Percentiles rank a stretch among this genome's conserved stretches.
These are phyloP conservation scores for Philereme vetulata DNA, from an alignment of 2,888 invertebrate genomes.

Conservation along the genomic window DNA sequence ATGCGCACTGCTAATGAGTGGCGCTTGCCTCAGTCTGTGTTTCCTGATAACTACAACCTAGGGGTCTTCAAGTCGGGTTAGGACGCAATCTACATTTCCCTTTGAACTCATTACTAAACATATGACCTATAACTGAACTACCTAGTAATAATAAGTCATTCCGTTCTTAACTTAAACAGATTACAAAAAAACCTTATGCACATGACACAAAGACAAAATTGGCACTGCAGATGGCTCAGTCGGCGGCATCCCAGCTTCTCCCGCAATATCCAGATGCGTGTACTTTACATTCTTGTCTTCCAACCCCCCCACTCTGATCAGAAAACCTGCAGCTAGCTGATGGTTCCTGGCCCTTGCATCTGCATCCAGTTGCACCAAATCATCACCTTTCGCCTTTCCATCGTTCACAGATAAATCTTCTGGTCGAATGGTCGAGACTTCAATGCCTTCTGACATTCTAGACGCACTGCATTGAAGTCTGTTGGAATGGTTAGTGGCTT, in stretches of 20 bases:
- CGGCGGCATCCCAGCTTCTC: constrained; percentile 87
- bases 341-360: constrained; percentile 74
- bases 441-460: constrained; percentile 88
- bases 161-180: too few relatives aligned
- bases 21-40: too few relatives aligned
- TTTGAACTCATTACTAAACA: too few relatives aligned
- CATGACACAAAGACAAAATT: constrained; percentile 84
- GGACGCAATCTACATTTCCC: too few relatives aligned
- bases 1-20: too few relatives aligned
- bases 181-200: constrained; percentile 68
- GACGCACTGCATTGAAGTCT: constrained; percentile 88
- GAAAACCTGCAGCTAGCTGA: constrained; percentile 84
- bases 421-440: constrained; percentile 88
- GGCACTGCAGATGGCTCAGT: constrained; percentile 88
- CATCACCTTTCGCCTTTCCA: constrained; percentile 91
- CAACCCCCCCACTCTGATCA: constrained; percentile 91
- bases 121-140: too few relatives aligned
- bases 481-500: constrained; percentile 80
- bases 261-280: constrained; percentile 91
- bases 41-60: too few relatives aligned
- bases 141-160: too few relatives aligned
- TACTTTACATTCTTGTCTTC: constrained; percentile 91
- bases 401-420: constrained; percentile 87
- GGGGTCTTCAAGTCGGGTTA: too few relatives aligned
- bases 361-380: constrained; percentile 83